Percentiles rank a stretch among this genome's conserved stretches.
Conservation (phyloP, 2,888 invertebrate species). For the Rhagophthalmus giganteus region DNA sequence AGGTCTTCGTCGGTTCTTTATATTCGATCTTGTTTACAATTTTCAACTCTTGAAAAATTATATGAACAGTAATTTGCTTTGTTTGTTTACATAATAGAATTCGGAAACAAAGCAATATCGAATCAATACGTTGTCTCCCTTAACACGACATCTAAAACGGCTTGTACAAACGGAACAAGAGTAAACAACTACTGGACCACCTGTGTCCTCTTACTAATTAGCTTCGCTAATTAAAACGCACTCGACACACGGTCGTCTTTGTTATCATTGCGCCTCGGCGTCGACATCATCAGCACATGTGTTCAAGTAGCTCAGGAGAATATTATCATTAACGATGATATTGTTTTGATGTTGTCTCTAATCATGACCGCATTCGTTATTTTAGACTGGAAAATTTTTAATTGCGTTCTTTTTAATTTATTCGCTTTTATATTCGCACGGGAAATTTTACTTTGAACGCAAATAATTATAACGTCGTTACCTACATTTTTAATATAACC, state of each 20-base stretch:
- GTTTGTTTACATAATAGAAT: not conserved
- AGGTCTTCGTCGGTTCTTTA: too few species aligned
- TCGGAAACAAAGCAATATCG: not conserved
- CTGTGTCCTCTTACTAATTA: constrained; percentile 46
- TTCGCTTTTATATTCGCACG: not conserved
- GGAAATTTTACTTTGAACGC: not conserved
- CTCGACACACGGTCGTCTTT: constrained; percentile 45
- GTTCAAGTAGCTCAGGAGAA: constrained; percentile 29
- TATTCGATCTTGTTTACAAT: too few species aligned
- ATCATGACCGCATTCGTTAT: constrained; percentile 10
- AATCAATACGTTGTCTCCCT: not conserved
- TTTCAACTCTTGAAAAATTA: too few species aligned
- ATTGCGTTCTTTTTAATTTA: not conserved
- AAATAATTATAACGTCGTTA: not conserved
- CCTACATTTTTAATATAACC: not conserved
- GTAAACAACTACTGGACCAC: constrained; percentile 38
- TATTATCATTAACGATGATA: constrained; percentile 33
- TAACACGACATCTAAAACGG: not conserved
- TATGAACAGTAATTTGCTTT: not conserved
- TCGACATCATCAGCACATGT: constrained; percentile 35
- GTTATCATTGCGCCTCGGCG: constrained; percentile 35
- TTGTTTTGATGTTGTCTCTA: constrained; percentile 29
- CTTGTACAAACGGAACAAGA: constrained; percentile 33
- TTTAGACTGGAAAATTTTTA: not conserved
- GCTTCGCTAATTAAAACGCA: constrained; percentile 46